Percentiles rank a stretch among this genome's conserved stretches.
Evolutionary conservation across 1,140 invertebrate species (phyloP).

Genomic region (Neodiprion virginianus): DNA sequence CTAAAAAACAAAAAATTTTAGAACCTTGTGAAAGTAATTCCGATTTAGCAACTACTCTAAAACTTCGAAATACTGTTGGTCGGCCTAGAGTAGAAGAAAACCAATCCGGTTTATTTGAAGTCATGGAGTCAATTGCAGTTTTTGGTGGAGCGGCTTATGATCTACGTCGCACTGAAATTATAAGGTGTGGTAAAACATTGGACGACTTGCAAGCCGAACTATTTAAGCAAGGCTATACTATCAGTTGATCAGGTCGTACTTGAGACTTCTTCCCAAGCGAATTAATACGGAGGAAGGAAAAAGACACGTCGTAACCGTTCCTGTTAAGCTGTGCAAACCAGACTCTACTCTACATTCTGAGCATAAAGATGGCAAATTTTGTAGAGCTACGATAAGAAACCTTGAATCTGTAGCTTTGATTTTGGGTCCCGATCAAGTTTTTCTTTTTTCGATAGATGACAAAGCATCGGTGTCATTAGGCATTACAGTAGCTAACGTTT

Average conservation of each 20-base stretch:
- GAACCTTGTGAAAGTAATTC: too few species aligned
- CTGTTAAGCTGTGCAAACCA: slow-evolving; percentile 22
- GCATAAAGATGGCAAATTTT: slow-evolving; percentile 23
- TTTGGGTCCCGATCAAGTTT: slow-evolving; percentile 26
- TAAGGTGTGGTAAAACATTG: slow-evolving; percentile 30
- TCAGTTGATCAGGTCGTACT: slow-evolving; percentile 16
- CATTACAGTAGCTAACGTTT: slow-evolving; percentile 50
- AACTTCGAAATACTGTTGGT: neutral
- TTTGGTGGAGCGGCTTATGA: slow-evolving; percentile 30
- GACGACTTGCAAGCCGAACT: slow-evolving; percentile 22
- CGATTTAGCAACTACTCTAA: too few species aligned
- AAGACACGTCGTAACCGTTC: slow-evolving; percentile 22
- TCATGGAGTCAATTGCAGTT: slow-evolving; percentile 31
- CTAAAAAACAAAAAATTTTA: too few species aligned
- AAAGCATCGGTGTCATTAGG: slow-evolving; percentile 57
- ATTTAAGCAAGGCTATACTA: neutral
- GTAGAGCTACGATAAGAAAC: slow-evolving; percentile 11
- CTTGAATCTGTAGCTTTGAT: slow-evolving; percentile 24
- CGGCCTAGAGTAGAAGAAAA: slow-evolving; percentile 27
- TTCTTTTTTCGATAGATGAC: slow-evolving; percentile 35
- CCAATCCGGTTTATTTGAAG: slow-evolving; percentile 25
- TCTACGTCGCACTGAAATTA: slow-evolving; percentile 28
- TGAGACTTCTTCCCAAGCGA: slow-evolving; percentile 22
- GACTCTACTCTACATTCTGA: slow-evolving; percentile 12
- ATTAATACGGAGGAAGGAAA: slow-evolving; percentile 24